phyloP scores from a whole-genome alignment of 2,797 vertebrate genomes.

The Carapus acus region DNA sequence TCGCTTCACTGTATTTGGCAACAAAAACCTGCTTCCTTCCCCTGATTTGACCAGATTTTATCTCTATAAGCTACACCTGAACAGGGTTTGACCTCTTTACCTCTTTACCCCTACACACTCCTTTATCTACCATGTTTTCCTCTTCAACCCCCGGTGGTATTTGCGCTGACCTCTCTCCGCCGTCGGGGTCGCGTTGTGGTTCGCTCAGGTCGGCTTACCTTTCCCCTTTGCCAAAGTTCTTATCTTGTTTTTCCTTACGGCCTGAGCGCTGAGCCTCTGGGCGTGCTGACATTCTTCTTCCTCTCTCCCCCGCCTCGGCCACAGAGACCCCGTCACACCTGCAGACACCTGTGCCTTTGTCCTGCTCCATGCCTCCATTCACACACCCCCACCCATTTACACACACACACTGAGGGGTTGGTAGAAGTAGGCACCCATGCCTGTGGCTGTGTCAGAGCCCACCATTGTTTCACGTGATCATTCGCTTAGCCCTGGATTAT shows the following conservation, averaged over 20 bases:
- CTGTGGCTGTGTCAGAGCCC: slow-evolving; percentile 54
- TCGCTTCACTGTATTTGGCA: not conserved
- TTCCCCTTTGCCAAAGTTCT: slow-evolving; percentile 41
- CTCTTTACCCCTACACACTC: slow-evolving; percentile 45
- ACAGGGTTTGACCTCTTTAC: slow-evolving; percentile 58
- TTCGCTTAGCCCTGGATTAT: slow-evolving; percentile 55
- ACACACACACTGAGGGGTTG: slow-evolving; percentile 27
- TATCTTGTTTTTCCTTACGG: slow-evolving; percentile 59
- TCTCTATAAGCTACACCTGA: slow-evolving; percentile 17
- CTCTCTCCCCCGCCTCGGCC: slow-evolving; percentile 23
- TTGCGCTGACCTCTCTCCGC: slow-evolving; percentile 54
- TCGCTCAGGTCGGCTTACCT: slow-evolving; percentile 48
- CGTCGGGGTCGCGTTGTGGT: slow-evolving; percentile 58
- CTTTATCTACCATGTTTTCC: slow-evolving; percentile 51
- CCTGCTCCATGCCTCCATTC: slow-evolving; percentile 30
- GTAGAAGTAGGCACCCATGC: slow-evolving; percentile 29
- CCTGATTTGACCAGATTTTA: slow-evolving; percentile 21
- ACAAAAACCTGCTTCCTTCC: slow-evolving; percentile 22
- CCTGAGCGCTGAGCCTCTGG: slow-evolving; percentile 48
- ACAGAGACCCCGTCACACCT: slow-evolving; percentile 64
- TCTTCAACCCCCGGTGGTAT: slow-evolving; percentile 47
- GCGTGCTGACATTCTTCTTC: slow-evolving; percentile 47
- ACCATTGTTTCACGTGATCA: slow-evolving; percentile 48
- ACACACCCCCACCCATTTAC: slow-evolving; percentile 17
- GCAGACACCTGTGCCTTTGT: slow-evolving; percentile 77